Evolutionary conservation across 2,797 vertebrate genomes (phyloP).

Genomic region (Sandelia bainsii): DNA sequence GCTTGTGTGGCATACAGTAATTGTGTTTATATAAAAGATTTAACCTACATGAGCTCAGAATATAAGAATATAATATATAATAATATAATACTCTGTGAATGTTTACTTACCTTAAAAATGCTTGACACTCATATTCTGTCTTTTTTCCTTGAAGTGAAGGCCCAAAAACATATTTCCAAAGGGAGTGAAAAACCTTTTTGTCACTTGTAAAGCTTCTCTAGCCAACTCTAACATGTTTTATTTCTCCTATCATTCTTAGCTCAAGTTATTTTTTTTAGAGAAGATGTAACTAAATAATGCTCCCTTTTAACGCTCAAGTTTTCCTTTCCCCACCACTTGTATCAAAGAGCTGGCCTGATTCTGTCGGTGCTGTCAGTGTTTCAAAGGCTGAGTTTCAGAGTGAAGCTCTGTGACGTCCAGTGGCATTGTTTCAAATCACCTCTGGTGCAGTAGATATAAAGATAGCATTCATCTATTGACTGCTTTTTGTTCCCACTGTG

Average conservation of each 20-base stretch:
- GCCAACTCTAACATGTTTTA: constrained; percentile 30
- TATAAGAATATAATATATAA: constrained; percentile 7
- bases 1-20: constrained; percentile 34
- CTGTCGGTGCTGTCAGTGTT: constrained; percentile 74
- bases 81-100: constrained; percentile 2
- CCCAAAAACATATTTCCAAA: constrained; percentile 2
- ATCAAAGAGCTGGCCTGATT: constrained; percentile 79
- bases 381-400: constrained; percentile 76
- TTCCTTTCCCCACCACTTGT: constrained; percentile 58
- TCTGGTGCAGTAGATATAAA: constrained; percentile 82
- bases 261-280: constrained; percentile 45
- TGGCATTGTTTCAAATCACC: constrained; percentile 82
- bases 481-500: constrained; percentile 81
- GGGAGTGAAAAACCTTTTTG: constrained; percentile 6
- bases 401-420: constrained; percentile 73
- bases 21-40: constrained; percentile 50
- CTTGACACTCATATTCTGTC: constrained; percentile 3
- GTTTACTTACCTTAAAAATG: constrained; percentile 17
- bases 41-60: constrained; percentile 11
- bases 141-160: background rate
- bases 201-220: constrained; percentile 15
- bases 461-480: constrained; percentile 83
- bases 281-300: constrained; percentile 67
- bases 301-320: constrained; percentile 59
- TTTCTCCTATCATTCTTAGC: constrained; percentile 35